These are phyloP conservation scores for Acrossocheilus wenchowensis DNA, from an alignment of 2,797 vertebrate genomes.

Conservation along the genomic window DNA sequence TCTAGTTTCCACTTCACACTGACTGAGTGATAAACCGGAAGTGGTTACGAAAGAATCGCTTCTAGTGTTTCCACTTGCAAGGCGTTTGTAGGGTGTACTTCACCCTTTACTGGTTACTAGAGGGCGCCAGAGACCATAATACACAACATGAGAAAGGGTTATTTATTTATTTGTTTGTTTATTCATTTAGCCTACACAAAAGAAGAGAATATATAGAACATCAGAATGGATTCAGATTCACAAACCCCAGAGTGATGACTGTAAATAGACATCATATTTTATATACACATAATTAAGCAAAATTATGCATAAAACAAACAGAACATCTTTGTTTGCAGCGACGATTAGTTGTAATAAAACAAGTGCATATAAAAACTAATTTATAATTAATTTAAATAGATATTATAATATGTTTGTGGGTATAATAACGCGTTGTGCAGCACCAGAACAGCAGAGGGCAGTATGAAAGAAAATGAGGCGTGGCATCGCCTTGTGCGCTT, in stretches of 20 bases:
- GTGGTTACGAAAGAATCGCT: background rate
- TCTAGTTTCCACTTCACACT: constrained; percentile 6
- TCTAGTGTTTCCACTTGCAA: background rate
- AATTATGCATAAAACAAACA: background rate
- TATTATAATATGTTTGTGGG: background rate
- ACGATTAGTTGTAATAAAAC: too few species aligned
- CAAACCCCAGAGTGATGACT: background rate
- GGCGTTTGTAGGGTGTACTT: background rate
- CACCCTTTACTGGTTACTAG: background rate
- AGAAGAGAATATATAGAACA: background rate
- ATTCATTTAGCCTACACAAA: background rate
- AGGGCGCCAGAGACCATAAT: background rate
- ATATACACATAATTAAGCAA: too few species aligned
- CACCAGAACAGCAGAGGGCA: constrained; percentile 18
- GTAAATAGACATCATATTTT: background rate
- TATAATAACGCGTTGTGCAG: too few species aligned
- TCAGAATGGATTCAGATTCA: background rate
- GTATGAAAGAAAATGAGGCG: background rate
- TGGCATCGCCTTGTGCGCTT: background rate
- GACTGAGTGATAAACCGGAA: background rate
- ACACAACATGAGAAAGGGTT: background rate
- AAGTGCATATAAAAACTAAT: background rate
- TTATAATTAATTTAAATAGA: background rate
- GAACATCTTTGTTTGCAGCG: background rate
- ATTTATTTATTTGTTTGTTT: background rate